Conservation (phyloP, 2,888 invertebrate genomes). For the Meliscaeva auricollis region DNA sequence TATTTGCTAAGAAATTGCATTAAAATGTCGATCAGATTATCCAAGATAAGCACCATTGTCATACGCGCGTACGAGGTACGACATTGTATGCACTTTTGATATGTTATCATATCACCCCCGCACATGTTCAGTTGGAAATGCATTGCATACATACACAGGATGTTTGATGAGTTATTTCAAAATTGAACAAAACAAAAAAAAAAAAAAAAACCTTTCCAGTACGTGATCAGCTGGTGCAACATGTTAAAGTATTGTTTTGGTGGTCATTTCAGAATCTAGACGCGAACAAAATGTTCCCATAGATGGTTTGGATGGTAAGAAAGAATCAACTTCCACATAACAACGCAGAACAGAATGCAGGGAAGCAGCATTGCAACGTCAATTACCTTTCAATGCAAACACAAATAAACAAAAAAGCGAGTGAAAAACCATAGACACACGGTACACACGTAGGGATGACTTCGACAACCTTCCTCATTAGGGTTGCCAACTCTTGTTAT, state of each 20-base stretch:
- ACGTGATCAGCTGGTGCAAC: slow-evolving; percentile 58
- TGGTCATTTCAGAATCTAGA: slow-evolving; percentile 54
- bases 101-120: slow-evolving; percentile 11
- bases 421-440: neutral
- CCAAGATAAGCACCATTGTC: slow-evolving; percentile 44
- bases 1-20: slow-evolving; percentile 30
- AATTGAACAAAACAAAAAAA: neutral
- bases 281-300: slow-evolving; percentile 41
- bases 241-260: slow-evolving; percentile 15
- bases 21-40: slow-evolving; percentile 50
- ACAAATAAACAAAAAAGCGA: slow-evolving; percentile 22
- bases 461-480: neutral
- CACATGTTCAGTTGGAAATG: slow-evolving; percentile 3
- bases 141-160: slow-evolving; percentile 34
- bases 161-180: slow-evolving; percentile 44
- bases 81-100: neutral
- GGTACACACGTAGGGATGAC: slow-evolving; percentile 22
- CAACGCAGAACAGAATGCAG: neutral
- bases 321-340: slow-evolving; percentile 53
- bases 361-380: slow-evolving; percentile 58
- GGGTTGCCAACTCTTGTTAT: neutral
- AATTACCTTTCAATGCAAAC: slow-evolving; percentile 63
- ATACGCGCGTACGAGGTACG: slow-evolving; percentile 22
- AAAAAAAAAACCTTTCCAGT: slow-evolving; percentile 28
- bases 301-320: slow-evolving; percentile 30